A percentile compares a stretch with the other conserved stretches of the same genome.
Evolutionary conservation across 2,797 vertebrate species (phyloP).

Genomic region (Halcyon chelicuti): DNA sequence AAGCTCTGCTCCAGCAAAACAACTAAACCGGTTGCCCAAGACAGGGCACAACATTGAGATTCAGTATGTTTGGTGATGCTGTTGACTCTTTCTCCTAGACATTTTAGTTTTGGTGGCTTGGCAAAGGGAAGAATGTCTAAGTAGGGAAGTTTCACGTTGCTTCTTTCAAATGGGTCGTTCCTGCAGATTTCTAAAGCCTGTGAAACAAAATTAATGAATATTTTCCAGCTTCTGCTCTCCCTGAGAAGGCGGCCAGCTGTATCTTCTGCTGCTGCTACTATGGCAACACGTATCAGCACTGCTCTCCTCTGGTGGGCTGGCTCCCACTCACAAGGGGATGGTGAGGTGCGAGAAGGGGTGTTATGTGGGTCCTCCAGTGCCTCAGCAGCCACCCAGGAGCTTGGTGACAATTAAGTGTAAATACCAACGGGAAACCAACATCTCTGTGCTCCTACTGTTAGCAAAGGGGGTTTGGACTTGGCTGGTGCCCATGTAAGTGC

Average conservation of each 20-base stretch:
- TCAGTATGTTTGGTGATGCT: not conserved
- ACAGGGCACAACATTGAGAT: not conserved
- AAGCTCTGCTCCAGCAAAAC: not conserved
- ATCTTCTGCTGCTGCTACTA: constrained; percentile 58
- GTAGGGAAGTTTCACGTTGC: not conserved
- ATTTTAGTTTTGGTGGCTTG: not conserved
- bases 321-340: accelerated
- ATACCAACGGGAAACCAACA: accelerated
- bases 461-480: not conserved
- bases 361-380: not conserved
- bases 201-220: constrained; percentile 10
- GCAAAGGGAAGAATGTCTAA: not conserved
- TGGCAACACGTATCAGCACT: constrained; percentile 10
- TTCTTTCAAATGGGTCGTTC: not conserved
- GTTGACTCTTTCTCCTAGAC: not conserved
- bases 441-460: accelerated
- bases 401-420: not conserved
- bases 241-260: constrained; percentile 31
- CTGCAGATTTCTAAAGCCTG: constrained; percentile 7
- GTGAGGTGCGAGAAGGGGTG: not conserved
- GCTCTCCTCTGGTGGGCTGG: not conserved
- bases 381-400: not conserved
- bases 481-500: not conserved
- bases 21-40: not conserved
- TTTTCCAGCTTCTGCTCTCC: constrained; percentile 31